These are phyloP conservation scores for Papilio helenus DNA, from an alignment of 1,140 invertebrate genomes.

Conservation along the genomic window DNA sequence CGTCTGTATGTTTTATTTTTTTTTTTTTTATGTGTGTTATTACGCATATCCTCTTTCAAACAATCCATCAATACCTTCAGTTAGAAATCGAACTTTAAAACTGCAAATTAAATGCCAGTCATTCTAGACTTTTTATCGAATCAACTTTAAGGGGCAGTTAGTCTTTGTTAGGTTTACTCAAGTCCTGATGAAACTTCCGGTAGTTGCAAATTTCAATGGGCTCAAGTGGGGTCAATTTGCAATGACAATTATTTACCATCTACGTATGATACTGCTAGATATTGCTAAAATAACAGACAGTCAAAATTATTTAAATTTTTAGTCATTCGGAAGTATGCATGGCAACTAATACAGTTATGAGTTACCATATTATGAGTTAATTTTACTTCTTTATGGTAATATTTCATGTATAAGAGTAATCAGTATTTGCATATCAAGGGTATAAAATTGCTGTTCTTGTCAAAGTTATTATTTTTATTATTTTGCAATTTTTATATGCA, in stretches of 20 bases:
- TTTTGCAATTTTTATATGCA: conserved; percentile 11
- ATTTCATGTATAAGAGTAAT: conserved; percentile 19
- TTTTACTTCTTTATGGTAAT: background rate
- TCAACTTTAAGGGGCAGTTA: background rate
- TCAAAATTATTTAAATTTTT: no score
- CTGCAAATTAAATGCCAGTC: no score
- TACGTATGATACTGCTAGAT: background rate
- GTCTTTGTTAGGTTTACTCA: background rate
- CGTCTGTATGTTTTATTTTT: no score
- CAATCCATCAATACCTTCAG: no score
- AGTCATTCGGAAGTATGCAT: no score
- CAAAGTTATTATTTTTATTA: background rate
- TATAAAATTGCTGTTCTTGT: conserved; percentile 1
- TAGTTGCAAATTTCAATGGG: background rate
- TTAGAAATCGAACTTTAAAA: no score
- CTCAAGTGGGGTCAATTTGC: conserved; percentile 30
- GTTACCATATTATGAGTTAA: no score
- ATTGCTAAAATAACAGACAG: no score
- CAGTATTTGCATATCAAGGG: background rate
- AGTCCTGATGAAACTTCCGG: background rate
- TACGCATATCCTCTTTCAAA: no score
- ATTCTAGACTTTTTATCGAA: background rate
- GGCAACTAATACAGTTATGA: no score
- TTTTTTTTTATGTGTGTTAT: no score
- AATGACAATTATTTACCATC: conserved; percentile 2